Evolutionary conservation across 2,797 vertebrate species (phyloP), one percentile per base, ranked within the genome.

Genomic region (Acanthurus tractus): DNA sequence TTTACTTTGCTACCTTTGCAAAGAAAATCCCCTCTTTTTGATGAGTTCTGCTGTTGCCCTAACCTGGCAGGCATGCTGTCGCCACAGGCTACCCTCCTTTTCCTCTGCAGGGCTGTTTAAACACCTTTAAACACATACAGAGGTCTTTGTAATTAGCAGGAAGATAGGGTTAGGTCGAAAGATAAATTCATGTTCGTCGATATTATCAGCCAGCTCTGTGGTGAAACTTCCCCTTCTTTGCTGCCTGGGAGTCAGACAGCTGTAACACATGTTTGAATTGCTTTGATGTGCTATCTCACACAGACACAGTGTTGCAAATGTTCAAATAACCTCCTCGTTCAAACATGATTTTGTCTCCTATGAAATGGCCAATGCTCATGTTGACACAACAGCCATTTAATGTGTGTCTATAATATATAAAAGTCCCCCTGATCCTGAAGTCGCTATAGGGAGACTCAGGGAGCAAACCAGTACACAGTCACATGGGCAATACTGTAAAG

Each of bases 21-120:
- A 85, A 88, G 78, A 86, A 85, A 87, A 88, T 86, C 48, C 42
- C 65, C 65, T 70, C 69, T 73, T 74, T 89, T 83, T 87, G 84
- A 88, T 82, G 81, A 83, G 79, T 79, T 85, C 74, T 81, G 56
- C 66, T 52, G 58, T 69, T 36, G 68, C 3, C 11, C 75, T 81
- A 82, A 86, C 65, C 65, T 64, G 66, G 68, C 82, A 86, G 70
- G 63, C 29, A 12, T 70, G 71, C 69, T 55, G 63, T 77, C 61
- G 63, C 74, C 1, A 0, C 66, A 55, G 50, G 73, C 65, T 64
- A 48, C 78, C 55, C 67, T 85, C 48, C 45, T 61, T 77, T 78
- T 9, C 42, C 63, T 50, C 58, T 25, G 40, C 29, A 42, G 63
- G 9, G 11, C 62, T 62, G 72, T 83, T 88, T 77, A 63, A 85